Evolutionary conservation across 2,113 vertebrate species (phyloP).

Genomic region (Chrysochloris asiatica): DNA sequence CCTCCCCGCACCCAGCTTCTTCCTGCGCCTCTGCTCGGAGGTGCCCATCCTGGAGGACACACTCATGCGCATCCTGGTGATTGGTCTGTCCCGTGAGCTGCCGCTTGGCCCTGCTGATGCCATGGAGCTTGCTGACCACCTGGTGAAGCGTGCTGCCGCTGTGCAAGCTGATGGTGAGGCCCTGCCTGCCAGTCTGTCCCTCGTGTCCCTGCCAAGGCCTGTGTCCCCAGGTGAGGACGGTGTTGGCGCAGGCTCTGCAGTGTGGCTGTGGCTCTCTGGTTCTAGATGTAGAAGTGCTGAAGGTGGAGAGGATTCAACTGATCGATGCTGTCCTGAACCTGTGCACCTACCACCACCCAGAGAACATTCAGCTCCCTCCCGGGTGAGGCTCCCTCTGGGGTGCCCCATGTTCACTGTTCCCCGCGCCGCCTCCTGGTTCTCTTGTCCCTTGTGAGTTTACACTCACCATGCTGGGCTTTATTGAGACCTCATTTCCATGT

Average conservation of each 20-base stretch:
- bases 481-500: too few species aligned
- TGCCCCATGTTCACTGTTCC: too few species aligned
- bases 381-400: conserved; percentile 85
- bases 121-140: conserved; percentile 98
- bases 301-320: conserved; percentile 95
- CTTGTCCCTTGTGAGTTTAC: background rate
- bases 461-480: background rate
- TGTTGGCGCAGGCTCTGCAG: too few species aligned
- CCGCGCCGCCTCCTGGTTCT: too few species aligned
- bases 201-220: too few species aligned
- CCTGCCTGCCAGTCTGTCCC: background rate
- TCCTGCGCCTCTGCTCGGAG: conserved; percentile 98
- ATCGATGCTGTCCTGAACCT: conserved; percentile 97
- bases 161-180: conserved; percentile 93
- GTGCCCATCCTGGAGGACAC: conserved; percentile 98
- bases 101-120: conserved; percentile 96
- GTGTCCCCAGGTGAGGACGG: too few species aligned
- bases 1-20: conserved; percentile 88
- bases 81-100: conserved; percentile 94
- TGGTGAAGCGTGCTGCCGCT: conserved; percentile 96
- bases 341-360: conserved; percentile 98
- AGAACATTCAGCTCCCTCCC: conserved; percentile 97
- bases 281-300: conserved; percentile 95
- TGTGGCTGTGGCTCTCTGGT: background rate
- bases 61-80: conserved; percentile 96